Conservation (phyloP, 2,113 vertebrate species). For the Odocoileus virginianus region DNA sequence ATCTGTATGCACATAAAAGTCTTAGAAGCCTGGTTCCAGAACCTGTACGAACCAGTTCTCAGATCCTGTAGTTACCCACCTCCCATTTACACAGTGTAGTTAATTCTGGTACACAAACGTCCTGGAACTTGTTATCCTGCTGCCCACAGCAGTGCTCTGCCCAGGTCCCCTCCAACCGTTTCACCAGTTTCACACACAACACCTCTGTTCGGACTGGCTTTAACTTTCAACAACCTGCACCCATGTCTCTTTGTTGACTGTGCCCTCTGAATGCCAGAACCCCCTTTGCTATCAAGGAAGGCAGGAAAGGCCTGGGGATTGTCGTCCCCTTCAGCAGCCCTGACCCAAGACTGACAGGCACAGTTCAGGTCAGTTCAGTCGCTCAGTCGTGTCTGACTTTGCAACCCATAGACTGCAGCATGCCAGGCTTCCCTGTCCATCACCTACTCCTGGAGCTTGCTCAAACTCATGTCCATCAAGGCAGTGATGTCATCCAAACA, state of each 20-base stretch:
- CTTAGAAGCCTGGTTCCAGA: background rate
- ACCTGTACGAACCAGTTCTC: background rate
- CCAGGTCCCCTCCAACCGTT: background rate
- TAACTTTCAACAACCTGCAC: background rate
- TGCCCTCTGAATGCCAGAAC: background rate
- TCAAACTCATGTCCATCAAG: background rate
- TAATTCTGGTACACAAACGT: background rate
- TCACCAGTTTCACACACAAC: background rate
- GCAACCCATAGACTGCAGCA: background rate
- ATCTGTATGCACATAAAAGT: background rate
- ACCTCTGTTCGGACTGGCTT: fast-evolving
- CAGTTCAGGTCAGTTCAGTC: background rate
- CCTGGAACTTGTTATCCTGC: background rate
- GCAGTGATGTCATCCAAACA: background rate
- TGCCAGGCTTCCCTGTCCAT: background rate
- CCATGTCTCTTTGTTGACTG: background rate
- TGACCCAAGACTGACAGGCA: background rate
- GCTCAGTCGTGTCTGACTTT: background rate
- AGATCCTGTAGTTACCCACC: background rate
- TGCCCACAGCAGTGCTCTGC: background rate
- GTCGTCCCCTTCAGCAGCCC: background rate
- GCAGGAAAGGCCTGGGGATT: background rate
- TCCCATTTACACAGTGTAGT: background rate
- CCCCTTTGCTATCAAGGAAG: background rate
- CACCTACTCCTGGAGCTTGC: background rate